These are phyloP conservation scores for Diorhabda sublineata DNA, from an alignment of 1,140 invertebrate species.

Conservation along the genomic window DNA sequence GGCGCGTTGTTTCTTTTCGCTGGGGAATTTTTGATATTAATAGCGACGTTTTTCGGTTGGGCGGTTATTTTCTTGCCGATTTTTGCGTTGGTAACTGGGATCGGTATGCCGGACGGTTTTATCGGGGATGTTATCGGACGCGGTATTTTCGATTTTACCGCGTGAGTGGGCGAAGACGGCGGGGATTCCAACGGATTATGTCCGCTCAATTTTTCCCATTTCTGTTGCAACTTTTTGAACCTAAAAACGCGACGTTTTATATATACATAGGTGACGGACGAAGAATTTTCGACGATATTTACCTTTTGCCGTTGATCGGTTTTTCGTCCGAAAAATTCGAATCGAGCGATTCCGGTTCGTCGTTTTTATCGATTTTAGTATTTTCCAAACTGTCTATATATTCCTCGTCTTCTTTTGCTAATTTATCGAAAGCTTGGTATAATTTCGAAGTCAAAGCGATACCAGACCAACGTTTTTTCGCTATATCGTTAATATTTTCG, in stretches of 20 bases:
- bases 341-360: slow-evolving; percentile 40
- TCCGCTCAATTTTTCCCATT: slow-evolving; percentile 74
- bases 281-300: not conserved
- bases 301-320: slow-evolving; percentile 45
- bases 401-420: slow-evolving; percentile 64
- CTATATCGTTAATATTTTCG: slow-evolving; percentile 54
- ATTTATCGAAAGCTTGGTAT: slow-evolving; percentile 65
- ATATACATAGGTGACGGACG: no score
- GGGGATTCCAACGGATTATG: slow-evolving; percentile 50
- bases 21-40: slow-evolving; percentile 26
- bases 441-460: slow-evolving; percentile 66
- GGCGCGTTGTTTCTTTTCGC: slow-evolving; percentile 21
- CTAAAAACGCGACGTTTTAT: not conserved
- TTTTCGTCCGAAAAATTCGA: slow-evolving; percentile 46
- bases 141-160: slow-evolving; percentile 64
- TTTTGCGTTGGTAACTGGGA: slow-evolving; percentile 33
- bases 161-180: slow-evolving; percentile 49
- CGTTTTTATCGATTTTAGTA: slow-evolving; percentile 5
- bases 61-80: slow-evolving; percentile 29
- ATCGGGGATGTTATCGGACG: slow-evolving; percentile 60
- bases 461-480: slow-evolving; percentile 69
- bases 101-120: slow-evolving; percentile 49
- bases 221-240: slow-evolving; percentile 78
- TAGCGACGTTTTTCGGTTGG: slow-evolving; percentile 12
- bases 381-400: slow-evolving; percentile 68